These are phyloP conservation scores for Abscondita cerata DNA, from an alignment of 2,888 invertebrate species.

Conservation along the genomic window DNA sequence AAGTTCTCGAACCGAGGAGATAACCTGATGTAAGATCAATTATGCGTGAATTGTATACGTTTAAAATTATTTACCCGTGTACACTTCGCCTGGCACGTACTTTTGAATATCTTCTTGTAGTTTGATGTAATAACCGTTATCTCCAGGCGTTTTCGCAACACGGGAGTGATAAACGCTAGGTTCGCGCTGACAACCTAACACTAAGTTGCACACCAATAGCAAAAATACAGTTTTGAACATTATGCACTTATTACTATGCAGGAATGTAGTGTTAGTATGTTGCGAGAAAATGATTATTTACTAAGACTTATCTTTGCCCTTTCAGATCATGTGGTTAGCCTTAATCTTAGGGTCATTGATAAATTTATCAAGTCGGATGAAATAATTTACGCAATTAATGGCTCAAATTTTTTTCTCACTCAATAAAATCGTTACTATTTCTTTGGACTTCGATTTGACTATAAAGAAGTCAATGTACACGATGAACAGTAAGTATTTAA, in stretches of 20 bases:
- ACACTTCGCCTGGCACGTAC: constrained; percentile 83
- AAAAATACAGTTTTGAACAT: constrained; percentile 22
- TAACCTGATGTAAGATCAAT: constrained; percentile 8
- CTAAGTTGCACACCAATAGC: constrained; percentile 7
- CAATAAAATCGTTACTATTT: no score
- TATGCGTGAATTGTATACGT: neutral
- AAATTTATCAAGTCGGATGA: no score
- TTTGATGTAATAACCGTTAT: constrained; percentile 85
- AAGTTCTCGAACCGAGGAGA: constrained; percentile 68
- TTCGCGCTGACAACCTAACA: constrained; percentile 57
- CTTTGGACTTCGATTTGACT: no score
- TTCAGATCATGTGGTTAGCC: no score
- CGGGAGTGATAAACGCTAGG: constrained; percentile 60
- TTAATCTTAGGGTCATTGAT: no score
- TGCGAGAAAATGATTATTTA: no score
- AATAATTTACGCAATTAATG: no score
- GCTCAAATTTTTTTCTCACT: no score
- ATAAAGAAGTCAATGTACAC: no score
- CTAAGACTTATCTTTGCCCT: no score
- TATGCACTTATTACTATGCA: neutral
- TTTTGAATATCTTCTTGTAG: constrained; percentile 81
- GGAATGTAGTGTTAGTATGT: neutral
- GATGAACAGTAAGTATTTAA: no score
- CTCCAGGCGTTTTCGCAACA: constrained; percentile 72
- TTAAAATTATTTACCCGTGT: constrained; percentile 64